Base-by-base conservation (phyloP, 1,140 invertebrate genomes). In the Aphidius gifuensis region DNA sequence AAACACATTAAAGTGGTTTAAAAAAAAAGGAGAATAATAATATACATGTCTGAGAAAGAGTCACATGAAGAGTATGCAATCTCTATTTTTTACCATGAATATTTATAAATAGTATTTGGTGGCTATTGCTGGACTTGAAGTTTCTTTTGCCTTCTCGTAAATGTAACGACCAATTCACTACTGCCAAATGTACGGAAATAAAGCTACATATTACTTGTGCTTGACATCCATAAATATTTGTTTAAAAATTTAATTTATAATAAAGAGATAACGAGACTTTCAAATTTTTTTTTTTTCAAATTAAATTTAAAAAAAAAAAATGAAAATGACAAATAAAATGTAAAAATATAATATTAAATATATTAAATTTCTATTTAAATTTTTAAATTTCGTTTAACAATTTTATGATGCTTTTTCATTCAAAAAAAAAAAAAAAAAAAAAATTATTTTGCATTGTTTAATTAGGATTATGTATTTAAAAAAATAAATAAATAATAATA, bases 111-210 rank as follows among this genome's bases (percentile, higher is more conserved):
- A 68, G 61, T 46, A 9, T 9, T 55, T 43, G 60, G 60, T 61
- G 45, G 67, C 64, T 68, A 68, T 68, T 68, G 61, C 64, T 66
- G 62, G 67, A 66, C 62, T 61, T 61, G 57, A 68, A 32, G 57
- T 16, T 58, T 64, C 61, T 55, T 65, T 58, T 58, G 60, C 43
- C 53, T 62, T 62, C 60, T 66, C 62, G 59, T 51, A 53, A 64
- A 64, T 54, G 50, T 51, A 56, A 46, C 55, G 60, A 49, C 62
- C 59, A 65, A 65, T 65, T 63, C 46, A 45, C 54, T 47, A 54
- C 55, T 57, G 64, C 61, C 64, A 65, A 32, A 32, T 3, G 64
- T 46, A 53, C 64, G 58, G 58, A 68, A 68, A 68, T 66, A 66
- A 32, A 68, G 47, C 47, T 58, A 45, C 60, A 61, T 47, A 44